A percentile compares a stretch with the other conserved stretches of the same genome.
Evolutionary conservation across 2,113 vertebrate genomes (phyloP).

Genomic region (Fregetta grallaria): DNA sequence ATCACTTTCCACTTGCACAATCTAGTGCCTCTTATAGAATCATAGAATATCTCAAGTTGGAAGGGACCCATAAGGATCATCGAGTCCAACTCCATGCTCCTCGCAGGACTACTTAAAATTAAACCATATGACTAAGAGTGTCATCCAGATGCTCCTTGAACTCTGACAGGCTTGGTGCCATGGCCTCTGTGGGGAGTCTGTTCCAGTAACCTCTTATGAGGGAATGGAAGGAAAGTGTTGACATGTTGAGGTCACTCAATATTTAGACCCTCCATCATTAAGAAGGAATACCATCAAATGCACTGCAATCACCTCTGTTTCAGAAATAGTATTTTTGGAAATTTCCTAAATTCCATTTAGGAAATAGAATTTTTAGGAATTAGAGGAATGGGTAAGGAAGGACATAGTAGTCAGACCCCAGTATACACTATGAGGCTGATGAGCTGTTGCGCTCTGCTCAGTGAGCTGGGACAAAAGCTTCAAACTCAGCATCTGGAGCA

Average conservation of each 20-base stretch:
- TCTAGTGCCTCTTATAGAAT: background rate
- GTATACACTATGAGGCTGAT: background rate
- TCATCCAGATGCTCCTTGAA: background rate
- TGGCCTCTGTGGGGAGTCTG: background rate
- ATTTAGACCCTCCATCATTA: background rate
- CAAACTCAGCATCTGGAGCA: background rate
- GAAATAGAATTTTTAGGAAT: background rate
- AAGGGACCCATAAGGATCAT: background rate
- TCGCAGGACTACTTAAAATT: background rate
- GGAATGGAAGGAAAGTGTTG: background rate
- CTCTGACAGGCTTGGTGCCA: background rate
- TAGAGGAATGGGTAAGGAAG: background rate
- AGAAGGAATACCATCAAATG: background rate
- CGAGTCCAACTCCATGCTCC: background rate
- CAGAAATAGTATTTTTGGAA: accelerated
- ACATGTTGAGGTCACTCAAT: background rate
- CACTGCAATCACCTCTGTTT: background rate
- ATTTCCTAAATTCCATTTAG: background rate
- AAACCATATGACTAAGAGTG: background rate
- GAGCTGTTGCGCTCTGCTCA: background rate
- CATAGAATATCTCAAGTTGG: background rate
- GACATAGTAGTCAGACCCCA: background rate
- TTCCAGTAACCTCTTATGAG: background rate
- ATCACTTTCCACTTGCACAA: background rate
- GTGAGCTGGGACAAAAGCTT: background rate